A percentile compares a stretch with the other conserved stretches of the same genome.
These are phyloP conservation scores for Acinonyx jubatus DNA, from an alignment of 2,113 vertebrate genomes.

Conservation along the genomic window DNA sequence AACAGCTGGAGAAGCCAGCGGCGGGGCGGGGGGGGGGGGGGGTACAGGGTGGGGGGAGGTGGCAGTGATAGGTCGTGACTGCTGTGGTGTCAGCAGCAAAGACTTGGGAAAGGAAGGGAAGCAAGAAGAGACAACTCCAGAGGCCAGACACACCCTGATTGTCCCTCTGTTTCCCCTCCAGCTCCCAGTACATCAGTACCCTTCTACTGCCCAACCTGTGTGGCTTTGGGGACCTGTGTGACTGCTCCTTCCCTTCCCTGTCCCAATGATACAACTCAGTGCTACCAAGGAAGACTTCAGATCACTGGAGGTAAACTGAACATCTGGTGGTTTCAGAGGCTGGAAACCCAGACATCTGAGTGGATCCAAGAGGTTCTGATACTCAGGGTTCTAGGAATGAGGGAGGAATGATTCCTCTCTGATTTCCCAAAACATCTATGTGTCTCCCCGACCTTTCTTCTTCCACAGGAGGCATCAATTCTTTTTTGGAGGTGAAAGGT, in stretches of 20 bases:
- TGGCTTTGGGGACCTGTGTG: slow-evolving; percentile 58
- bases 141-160: background rate
- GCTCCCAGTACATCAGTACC: accelerated
- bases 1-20: background rate
- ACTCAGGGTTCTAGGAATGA: background rate
- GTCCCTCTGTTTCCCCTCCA: background rate
- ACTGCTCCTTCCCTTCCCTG: slow-evolving; percentile 54
- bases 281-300: slow-evolving; percentile 62
- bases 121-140: background rate
- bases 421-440: background rate
- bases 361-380: background rate
- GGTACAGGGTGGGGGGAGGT: background rate
- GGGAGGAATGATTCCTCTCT: background rate
- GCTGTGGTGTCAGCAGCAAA: background rate
- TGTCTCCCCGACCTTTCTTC: background rate
- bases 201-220: slow-evolving; percentile 63
- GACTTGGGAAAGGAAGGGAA: background rate
- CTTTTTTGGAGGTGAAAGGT: slow-evolving; percentile 64
- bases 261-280: background rate
- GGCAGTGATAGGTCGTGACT: background rate
- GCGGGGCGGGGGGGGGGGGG: too few species aligned
- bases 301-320: slow-evolving; percentile 66
- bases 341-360: background rate
- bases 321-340: background rate
- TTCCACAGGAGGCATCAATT: slow-evolving; percentile 39